Conservation (phyloP, 2,888 invertebrate genomes). For the Caenorhabditis imperialis region DNA sequence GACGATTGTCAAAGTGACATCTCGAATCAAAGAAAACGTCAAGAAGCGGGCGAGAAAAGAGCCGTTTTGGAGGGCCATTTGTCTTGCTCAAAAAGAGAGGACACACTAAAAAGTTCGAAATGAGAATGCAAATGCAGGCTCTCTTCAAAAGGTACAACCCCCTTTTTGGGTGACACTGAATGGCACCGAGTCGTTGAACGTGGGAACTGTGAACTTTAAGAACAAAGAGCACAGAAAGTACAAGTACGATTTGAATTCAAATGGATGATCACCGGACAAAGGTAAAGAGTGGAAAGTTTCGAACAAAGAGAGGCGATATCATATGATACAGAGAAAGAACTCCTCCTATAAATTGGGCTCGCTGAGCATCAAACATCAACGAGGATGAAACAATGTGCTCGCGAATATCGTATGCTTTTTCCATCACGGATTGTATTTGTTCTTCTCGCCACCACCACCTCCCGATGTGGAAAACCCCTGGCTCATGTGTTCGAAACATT, state of each 20-base stretch:
- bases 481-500: slow-evolving; percentile 41
- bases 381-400: slow-evolving; percentile 41
- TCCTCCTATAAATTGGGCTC: slow-evolving; percentile 20
- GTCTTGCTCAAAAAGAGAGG: slow-evolving; percentile 21
- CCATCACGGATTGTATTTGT: slow-evolving; percentile 16
- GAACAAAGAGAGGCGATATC: slow-evolving; percentile 6
- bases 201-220: too few relatives aligned
- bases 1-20: background rate
- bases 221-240: too few relatives aligned
- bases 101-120: slow-evolving; percentile 13
- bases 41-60: background rate
- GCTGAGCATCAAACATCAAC: slow-evolving; percentile 48
- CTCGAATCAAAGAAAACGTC: background rate
- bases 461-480: background rate
- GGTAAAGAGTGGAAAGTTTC: background rate
- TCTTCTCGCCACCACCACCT: slow-evolving; percentile 40
- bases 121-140: slow-evolving; percentile 9
- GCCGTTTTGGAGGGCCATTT: slow-evolving; percentile 8
- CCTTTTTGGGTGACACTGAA: too few relatives aligned
- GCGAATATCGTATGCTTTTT: slow-evolving; percentile 28
- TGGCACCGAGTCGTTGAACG: too few relatives aligned
- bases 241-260: too few relatives aligned
- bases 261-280: background rate
- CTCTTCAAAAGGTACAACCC: background rate
- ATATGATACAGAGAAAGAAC: slow-evolving; percentile 20